Percentiles rank a stretch among this genome's conserved stretches.
These are phyloP conservation scores for Monarcha castaneiventris DNA, from an alignment of 2,113 vertebrate species.

Conservation along the genomic window DNA sequence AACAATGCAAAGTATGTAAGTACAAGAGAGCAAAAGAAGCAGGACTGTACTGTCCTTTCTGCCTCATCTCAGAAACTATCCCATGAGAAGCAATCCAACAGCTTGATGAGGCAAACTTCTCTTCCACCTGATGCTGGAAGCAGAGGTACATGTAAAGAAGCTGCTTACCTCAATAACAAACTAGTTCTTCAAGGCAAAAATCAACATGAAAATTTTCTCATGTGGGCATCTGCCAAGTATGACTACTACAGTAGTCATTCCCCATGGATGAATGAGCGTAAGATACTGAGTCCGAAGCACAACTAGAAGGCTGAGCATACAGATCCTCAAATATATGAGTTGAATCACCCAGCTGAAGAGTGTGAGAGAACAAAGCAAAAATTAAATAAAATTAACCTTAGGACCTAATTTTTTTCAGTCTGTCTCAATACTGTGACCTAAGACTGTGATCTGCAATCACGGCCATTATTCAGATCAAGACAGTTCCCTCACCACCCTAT, in stretches of 20 bases:
- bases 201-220: neutral
- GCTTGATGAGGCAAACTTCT: neutral
- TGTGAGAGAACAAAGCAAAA: neutral
- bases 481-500: neutral
- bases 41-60: neutral
- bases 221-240: neutral
- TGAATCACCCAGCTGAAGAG: neutral
- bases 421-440: neutral
- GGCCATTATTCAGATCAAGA: neutral
- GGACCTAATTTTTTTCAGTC: neutral
- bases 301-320: neutral
- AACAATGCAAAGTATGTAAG: neutral
- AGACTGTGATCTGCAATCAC: neutral
- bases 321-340: neutral
- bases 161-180: neutral
- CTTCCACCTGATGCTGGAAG: neutral
- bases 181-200: slow-evolving; percentile 5
- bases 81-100: neutral
- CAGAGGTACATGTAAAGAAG: neutral
- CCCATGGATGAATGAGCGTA: neutral
- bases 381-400: neutral
- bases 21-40: neutral
- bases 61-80: neutral
- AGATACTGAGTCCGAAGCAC: neutral
- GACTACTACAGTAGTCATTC: neutral